phyloP scores from a whole-genome alignment of 2,888 invertebrate species.

The Campopleginae sp. region DNA sequence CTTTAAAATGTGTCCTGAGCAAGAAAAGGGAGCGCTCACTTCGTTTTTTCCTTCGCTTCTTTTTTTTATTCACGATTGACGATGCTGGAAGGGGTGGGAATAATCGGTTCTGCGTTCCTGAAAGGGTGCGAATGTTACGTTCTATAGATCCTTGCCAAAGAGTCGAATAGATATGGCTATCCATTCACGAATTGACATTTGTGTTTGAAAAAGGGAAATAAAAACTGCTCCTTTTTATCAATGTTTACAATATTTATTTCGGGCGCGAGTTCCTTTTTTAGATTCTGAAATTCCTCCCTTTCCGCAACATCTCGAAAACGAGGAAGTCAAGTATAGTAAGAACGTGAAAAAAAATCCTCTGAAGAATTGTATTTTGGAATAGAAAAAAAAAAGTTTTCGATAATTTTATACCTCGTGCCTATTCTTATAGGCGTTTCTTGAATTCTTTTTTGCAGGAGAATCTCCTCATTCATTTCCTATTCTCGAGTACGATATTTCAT shows the following conservation, averaged over 20 bases:
- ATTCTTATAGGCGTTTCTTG: background rate
- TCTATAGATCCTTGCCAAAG: slow-evolving; percentile 53
- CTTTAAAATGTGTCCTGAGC: slow-evolving; percentile 79
- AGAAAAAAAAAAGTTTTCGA: background rate
- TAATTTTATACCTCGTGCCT: background rate
- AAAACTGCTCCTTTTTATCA: slow-evolving; percentile 1
- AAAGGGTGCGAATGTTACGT: slow-evolving; percentile 56
- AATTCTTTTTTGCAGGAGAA: background rate
- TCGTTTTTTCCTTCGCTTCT: slow-evolving; percentile 43
- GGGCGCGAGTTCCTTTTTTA: background rate
- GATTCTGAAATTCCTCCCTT: background rate
- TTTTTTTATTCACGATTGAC: slow-evolving; percentile 19
- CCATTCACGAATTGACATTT: slow-evolving; percentile 29
- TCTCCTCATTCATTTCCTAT: background rate
- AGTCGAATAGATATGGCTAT: slow-evolving; percentile 52
- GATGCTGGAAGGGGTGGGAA: slow-evolving; percentile 46
- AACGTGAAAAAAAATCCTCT: background rate
- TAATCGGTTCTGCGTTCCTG: slow-evolving; percentile 54
- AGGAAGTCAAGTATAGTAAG: background rate
- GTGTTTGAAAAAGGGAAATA: slow-evolving; percentile 9
- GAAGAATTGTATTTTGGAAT: background rate
- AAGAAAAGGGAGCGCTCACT: slow-evolving; percentile 66
- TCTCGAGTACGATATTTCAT: slow-evolving; percentile 19
- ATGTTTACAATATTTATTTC: background rate
- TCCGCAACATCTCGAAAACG: background rate